A percentile compares a stretch with the other conserved stretches of the same genome.
phyloP scores from a whole-genome alignment of 2,113 vertebrate genomes.

The Aptenodytes forsteri region DNA sequence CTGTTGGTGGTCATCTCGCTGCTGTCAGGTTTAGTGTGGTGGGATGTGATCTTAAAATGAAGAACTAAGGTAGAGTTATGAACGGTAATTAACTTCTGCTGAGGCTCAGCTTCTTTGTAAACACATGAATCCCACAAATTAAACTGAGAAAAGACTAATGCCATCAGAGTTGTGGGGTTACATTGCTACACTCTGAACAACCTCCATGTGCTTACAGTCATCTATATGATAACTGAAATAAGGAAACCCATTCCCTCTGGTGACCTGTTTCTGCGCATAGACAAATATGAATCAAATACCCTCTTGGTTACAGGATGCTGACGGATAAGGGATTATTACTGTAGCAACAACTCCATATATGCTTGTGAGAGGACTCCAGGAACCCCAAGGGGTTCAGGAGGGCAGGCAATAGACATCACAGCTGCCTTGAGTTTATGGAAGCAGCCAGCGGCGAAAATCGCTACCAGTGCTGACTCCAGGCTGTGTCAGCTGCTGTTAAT shows the following conservation, averaged over 20 bases:
- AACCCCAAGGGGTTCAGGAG: not conserved
- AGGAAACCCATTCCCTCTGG: not conserved
- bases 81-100: not conserved
- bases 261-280: not conserved
- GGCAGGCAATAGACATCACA: not conserved
- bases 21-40: not conserved
- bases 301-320: not conserved
- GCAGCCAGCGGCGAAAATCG: not conserved
- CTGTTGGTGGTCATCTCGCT: not conserved
- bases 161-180: not conserved
- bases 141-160: not conserved
- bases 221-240: not conserved
- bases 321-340: not conserved
- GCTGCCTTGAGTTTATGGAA: not conserved
- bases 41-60: not conserved
- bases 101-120: not conserved
- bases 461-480: not conserved
- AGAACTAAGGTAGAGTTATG: not conserved
- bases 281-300: not conserved
- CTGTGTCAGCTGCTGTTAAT: conserved; percentile 28
- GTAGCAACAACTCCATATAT: not conserved
- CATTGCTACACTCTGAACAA: not conserved
- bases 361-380: not conserved
- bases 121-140: not conserved
- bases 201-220: not conserved